Evolutionary conservation across 1,140 invertebrate species (phyloP), one percentile per base, ranked within the genome.

Genomic region (Heliothis virescens): DNA sequence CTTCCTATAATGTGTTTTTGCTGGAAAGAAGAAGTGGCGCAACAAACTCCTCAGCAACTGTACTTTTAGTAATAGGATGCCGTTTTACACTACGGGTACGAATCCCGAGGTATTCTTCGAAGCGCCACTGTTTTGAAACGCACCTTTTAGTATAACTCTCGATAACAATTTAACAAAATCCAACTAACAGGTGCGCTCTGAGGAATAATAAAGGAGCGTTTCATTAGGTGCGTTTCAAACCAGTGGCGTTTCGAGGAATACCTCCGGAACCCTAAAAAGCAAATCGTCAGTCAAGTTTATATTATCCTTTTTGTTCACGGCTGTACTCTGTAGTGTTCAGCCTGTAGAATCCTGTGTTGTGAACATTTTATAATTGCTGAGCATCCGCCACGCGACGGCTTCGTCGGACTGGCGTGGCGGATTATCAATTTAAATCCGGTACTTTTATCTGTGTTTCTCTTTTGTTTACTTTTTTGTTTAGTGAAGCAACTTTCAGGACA

Each of bases 291-390:
- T 5, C n/a, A 65, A 65, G 62, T 47, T 65, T 47, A 9, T n/a
- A 3, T 15, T 34, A 34, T 16, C n/a, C 29, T 41, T 65, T 65
- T 65, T 65, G 34, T 16, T 65, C 26, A 4, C 34, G 34, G 34
- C 34, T 7, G 34, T 41, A 41, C 34, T 9, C 34, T 41, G 34
- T 41, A 7, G 34, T 41, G 34, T 65, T n/a, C 1, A 15, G 7
- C 1, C 34, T 7, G 5, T 9, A 63, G 11, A 16, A 1, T 29
- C 15, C 29, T 26, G 62, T 63, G 62, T 65, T 65, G 34, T 16
- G 34, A 65, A 65, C 34, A 65, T 65, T 65, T 65, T 65, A 65
- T 65, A 65, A 65, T 65, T 65, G 62, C 62, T 65, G 62, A 65
- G 15, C 62, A 65, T 65, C 34, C 62, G 34, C 62, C 5, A 63